Conservation (phyloP, 2,113 vertebrate species). For the Melospiza georgiana region DNA sequence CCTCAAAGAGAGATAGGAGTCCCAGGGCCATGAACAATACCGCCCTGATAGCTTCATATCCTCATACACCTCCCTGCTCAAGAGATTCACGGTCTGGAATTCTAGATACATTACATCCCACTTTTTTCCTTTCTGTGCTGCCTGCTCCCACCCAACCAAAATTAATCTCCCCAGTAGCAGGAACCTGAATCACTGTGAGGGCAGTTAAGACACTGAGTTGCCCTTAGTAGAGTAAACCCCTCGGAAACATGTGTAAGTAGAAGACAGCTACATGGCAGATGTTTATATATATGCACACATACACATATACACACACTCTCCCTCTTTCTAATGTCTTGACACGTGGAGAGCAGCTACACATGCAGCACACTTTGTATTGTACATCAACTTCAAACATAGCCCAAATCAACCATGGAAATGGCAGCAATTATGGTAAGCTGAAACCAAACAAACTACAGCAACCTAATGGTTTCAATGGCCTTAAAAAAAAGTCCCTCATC, state of each 20-base stretch:
- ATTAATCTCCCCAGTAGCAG: constrained; percentile 4
- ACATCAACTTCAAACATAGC: constrained; percentile 56
- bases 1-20: not conserved
- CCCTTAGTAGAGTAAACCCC: not conserved
- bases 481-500: not conserved
- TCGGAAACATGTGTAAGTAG: constrained; percentile 21
- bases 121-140: not conserved
- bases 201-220: not conserved
- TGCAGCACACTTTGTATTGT: constrained; percentile 38
- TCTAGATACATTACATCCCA: not conserved
- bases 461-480: constrained; percentile 51
- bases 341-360: constrained; percentile 43
- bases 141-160: not conserved
- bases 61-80: not conserved
- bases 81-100: not conserved
- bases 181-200: not conserved
- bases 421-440: constrained; percentile 49
- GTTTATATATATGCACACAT: constrained; percentile 34
- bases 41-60: not conserved
- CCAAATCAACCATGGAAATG: constrained; percentile 49
- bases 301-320: constrained; percentile 5
- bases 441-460: constrained; percentile 54
- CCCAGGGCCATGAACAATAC: not conserved
- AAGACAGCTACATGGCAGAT: constrained; percentile 57
- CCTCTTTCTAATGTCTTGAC: constrained; percentile 60